Conservation (phyloP, 2,113 vertebrate genomes). For the Trichomycterus rosablanca region DNA sequence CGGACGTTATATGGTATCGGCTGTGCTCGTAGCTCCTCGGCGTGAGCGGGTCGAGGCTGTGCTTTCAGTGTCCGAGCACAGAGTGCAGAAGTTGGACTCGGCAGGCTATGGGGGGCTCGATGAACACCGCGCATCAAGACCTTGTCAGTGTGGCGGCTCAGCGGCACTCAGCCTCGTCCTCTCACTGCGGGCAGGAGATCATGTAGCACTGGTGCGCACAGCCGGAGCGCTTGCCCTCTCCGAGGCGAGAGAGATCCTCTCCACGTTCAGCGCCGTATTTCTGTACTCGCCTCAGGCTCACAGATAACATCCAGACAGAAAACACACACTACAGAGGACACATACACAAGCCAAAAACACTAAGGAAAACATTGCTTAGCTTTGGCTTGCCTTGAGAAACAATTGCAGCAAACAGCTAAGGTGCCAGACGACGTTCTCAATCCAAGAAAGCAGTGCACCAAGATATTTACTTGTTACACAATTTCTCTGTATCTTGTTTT, state of each 20-base stretch:
- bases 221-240: conserved; percentile 82
- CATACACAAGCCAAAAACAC: conserved; percentile 6
- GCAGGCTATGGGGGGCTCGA: conserved; percentile 63
- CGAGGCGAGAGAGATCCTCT: conserved; percentile 83
- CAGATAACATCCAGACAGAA: conserved; percentile 66
- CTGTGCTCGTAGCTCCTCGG: conserved; percentile 76
- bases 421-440: neutral
- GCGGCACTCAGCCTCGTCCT: conserved; percentile 86
- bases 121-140: conserved; percentile 52
- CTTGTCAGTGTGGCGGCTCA: conserved; percentile 72
- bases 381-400: conserved; percentile 3
- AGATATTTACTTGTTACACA: conserved; percentile 9
- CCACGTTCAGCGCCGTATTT: conserved; percentile 86
- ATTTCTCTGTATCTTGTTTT: conserved; percentile 14
- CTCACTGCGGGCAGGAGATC: conserved; percentile 81
- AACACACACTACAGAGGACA: conserved; percentile 28
- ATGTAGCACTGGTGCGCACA: conserved; percentile 79
- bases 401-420: neutral
- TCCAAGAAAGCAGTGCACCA: neutral
- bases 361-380: conserved; percentile 13
- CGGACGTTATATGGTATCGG: conserved; percentile 87
- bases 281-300: conserved; percentile 79
- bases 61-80: conserved; percentile 82
- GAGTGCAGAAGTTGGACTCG: conserved; percentile 80
- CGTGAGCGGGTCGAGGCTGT: conserved; percentile 78